Evolutionary conservation across 2,888 invertebrate species (phyloP).

Genomic region (Spodoptera littoralis): DNA sequence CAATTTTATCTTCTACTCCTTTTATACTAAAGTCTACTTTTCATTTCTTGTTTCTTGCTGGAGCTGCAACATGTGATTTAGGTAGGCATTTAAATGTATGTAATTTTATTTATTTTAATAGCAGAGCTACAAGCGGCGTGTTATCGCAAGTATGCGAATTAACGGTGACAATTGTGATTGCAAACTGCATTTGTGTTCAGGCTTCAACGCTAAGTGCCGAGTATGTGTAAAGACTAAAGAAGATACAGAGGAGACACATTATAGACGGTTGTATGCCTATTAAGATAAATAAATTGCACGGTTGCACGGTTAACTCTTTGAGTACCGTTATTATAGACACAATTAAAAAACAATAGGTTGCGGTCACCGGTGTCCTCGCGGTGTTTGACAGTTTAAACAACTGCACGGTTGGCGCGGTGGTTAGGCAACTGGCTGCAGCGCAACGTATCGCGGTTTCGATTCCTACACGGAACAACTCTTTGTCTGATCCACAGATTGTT

Average conservation of each 20-base stretch:
- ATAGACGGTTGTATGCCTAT: slow-evolving; percentile 30
- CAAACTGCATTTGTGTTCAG: slow-evolving; percentile 74
- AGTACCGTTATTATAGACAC: no score
- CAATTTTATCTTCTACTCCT: slow-evolving; percentile 27
- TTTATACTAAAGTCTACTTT: slow-evolving; percentile 8
- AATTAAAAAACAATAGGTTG: no score
- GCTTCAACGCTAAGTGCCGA: slow-evolving; percentile 70
- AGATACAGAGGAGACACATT: slow-evolving; percentile 52
- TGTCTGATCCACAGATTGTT: no score
- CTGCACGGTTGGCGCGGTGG: no score
- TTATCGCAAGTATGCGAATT: slow-evolving; percentile 83
- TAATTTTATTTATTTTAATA: slow-evolving; percentile 73
- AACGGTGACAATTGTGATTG: slow-evolving; percentile 85
- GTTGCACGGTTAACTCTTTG: no score
- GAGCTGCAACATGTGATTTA: slow-evolving; percentile 49
- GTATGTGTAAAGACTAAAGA: slow-evolving; percentile 56
- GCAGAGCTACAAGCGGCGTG: slow-evolving; percentile 65
- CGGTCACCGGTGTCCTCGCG: no score
- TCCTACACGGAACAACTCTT: no score
- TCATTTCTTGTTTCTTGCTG: slow-evolving; percentile 6
- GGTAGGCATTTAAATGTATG: slow-evolving; percentile 62
- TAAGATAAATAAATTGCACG: no score
- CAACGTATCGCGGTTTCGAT: no score
- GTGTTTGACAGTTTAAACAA: no score
- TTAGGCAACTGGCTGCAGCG: no score